Percentiles rank a stretch among this genome's conserved stretches.
Evolutionary conservation across 2,797 vertebrate genomes (phyloP).

Genomic region (Poeciliopsis paucimaculata): DNA sequence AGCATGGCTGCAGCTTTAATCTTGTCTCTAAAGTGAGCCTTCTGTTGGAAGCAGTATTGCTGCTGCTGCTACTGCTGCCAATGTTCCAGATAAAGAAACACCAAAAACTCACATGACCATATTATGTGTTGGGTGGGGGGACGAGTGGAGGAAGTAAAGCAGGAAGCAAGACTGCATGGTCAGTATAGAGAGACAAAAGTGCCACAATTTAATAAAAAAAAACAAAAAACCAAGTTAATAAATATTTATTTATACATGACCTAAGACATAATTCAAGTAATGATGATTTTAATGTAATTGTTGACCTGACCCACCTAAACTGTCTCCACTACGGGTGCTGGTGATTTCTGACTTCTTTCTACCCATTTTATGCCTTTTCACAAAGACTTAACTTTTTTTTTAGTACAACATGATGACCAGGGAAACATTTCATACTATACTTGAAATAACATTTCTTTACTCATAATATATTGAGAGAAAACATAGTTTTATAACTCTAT

Average conservation of each 20-base stretch:
- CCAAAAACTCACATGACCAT: constrained; percentile 53
- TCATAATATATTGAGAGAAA: not conserved
- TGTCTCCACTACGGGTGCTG: not conserved
- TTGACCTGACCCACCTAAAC: not conserved
- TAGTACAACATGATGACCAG: not conserved
- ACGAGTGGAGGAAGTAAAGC: not conserved
- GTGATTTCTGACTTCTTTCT: not conserved
- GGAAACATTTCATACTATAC: not conserved
- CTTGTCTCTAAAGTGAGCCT: constrained; percentile 19
- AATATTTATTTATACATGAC: not conserved
- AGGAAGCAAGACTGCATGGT: constrained; percentile 13
- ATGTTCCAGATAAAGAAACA: constrained; percentile 49
- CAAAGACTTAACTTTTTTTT: not conserved
- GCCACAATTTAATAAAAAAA: not conserved
- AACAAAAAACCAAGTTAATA: not conserved
- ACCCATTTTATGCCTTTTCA: not conserved
- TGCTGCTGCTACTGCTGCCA: constrained; percentile 6
- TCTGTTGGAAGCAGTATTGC: constrained; percentile 9
- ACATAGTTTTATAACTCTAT: not conserved
- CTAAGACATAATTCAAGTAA: not conserved
- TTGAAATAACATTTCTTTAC: not conserved
- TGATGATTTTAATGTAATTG: not conserved
- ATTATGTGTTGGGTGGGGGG: constrained; percentile 36
- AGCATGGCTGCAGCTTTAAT: constrained; percentile 32
- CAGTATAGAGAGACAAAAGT: not conserved